A percentile compares a stretch with the other conserved stretches of the same genome.
These are phyloP conservation scores for Coenobita brevimanus DNA, from an alignment of 1,140 invertebrate genomes.

Conservation along the genomic window DNA sequence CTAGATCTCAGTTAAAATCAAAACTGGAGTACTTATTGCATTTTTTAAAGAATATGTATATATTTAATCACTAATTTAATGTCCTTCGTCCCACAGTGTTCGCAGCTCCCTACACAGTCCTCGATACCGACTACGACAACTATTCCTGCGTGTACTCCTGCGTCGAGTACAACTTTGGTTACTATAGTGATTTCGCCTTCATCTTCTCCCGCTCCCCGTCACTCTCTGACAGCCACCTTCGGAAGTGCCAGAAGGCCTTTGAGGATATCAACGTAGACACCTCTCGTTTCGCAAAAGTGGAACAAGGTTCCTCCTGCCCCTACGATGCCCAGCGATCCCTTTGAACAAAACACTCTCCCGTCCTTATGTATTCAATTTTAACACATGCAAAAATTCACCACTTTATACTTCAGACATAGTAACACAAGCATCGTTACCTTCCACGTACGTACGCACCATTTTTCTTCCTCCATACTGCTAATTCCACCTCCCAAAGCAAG, in stretches of 20 bases:
- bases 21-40: too few species aligned
- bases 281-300: neutral
- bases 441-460: too few species aligned
- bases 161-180: neutral
- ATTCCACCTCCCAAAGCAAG: too few species aligned
- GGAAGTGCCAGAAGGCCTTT: neutral
- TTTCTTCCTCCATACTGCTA: too few species aligned
- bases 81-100: neutral
- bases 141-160: constrained; percentile 23
- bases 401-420: too few species aligned
- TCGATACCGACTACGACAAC: constrained; percentile 23
- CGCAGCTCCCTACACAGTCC: neutral
- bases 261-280: constrained; percentile 12
- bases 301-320: constrained; percentile 2
- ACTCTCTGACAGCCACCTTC: neutral
- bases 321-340: constrained; percentile 10
- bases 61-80: neutral
- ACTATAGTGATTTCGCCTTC: constrained; percentile 4
- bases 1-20: too few species aligned
- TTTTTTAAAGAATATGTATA: too few species aligned
- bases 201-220: neutral
- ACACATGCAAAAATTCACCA: too few species aligned
- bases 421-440: too few species aligned
- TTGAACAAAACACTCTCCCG: too few species aligned
- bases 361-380: too few species aligned